Base-by-base conservation (phyloP, 2,888 invertebrate species). In the Hecatera dysodea region DNA sequence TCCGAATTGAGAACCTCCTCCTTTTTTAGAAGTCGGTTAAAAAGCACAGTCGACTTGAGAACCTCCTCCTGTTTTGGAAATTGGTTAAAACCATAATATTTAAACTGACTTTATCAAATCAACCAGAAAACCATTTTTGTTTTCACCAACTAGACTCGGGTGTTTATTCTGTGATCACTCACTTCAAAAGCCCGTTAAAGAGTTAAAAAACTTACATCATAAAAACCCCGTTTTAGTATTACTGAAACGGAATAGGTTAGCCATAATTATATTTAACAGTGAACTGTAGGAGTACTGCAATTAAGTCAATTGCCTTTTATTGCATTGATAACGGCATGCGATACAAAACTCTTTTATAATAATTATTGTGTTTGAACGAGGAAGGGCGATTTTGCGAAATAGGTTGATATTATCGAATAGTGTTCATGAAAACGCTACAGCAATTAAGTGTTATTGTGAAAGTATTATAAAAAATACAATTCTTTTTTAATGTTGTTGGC, bases 291-390 rank as follows among this genome's bases (percentile, higher is more conserved):
- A 62, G 70, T 73, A 80, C 74, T 75, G 73, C 71, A 77, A 86
- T 88, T 85, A 86, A 81, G 67, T 60, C 80, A 80, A 88, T 86
- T 81, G 83, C 79, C 68, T 76, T 83, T 84, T 81, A 83, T 83
- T 73, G 79, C 82, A 83, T 80, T 86, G 81, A 86, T 83, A 84
- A 83, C 74, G 74, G 81, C 81, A 80, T 86, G 84, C 86, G 70
- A 72, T 70, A 66, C 68, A 81, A 80, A 83, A 78, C 67, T 80
- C 70, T 85, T 72, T 75, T 42, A 78, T 84, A 80, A 80, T 78
- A 76, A 80, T 80, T 78, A 78, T 79, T 81, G 72, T 69, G 70
- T 81, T 77, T 72, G 75, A 67, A 80, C 75, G 71, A 68, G 64
- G 69, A 81, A 65, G 56, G 63, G 64, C 22, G 63, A 74, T 63